Evolutionary conservation across 2,888 invertebrate species (phyloP).

Genomic region (Myopa testacea): DNA sequence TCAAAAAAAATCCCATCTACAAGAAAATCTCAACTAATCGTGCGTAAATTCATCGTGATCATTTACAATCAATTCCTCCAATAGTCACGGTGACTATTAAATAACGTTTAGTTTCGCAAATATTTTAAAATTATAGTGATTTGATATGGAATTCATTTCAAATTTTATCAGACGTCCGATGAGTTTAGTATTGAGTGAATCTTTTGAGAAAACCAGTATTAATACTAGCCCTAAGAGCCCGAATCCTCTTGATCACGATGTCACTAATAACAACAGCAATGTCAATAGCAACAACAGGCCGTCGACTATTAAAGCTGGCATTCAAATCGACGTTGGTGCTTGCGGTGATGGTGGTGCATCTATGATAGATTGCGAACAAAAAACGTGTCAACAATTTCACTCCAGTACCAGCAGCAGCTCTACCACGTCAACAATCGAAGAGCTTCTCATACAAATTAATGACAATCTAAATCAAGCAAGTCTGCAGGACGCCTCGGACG

Average conservation of each 20-base stretch:
- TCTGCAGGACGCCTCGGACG: constrained; percentile 48
- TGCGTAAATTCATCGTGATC: constrained; percentile 52
- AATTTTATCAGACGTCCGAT: constrained; percentile 64
- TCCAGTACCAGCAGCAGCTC: constrained; percentile 40
- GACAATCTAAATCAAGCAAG: constrained; percentile 59
- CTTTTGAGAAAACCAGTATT: constrained; percentile 23
- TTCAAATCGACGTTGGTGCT: constrained; percentile 27
- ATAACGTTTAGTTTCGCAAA: background rate
- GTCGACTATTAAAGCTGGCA: background rate
- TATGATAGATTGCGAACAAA: background rate
- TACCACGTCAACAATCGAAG: constrained; percentile 54
- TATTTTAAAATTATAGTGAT: constrained; percentile 22
- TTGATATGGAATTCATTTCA: constrained; percentile 65
- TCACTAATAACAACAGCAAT: constrained; percentile 20
- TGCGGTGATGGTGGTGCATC: constrained; percentile 16
- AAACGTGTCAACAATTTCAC: background rate
- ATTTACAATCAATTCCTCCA: background rate
- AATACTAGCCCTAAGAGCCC: constrained; percentile 29
- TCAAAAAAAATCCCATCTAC: background rate
- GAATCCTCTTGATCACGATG: constrained; percentile 20
- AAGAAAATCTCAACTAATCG: constrained; percentile 50
- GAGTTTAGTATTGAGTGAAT: constrained; percentile 55
- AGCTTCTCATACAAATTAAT: constrained; percentile 60
- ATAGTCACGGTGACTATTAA: too few relatives aligned
- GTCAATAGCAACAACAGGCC: background rate